Percentiles rank a stretch among this genome's conserved stretches.
Evolutionary conservation across 2,888 invertebrate genomes (phyloP).

Genomic region (Pycnomerus fuliginosus): DNA sequence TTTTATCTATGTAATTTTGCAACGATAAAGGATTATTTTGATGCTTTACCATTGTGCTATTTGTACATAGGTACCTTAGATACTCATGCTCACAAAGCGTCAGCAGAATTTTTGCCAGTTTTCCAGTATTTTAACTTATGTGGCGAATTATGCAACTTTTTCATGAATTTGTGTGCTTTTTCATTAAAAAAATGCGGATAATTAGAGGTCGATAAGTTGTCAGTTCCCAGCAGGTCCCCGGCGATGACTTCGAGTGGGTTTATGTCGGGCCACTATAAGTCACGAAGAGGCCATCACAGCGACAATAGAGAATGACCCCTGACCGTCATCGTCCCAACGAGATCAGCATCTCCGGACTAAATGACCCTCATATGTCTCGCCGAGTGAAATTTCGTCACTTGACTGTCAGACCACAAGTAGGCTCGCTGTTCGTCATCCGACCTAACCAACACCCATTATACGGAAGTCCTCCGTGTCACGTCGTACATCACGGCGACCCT

Average conservation of each 20-base stretch:
- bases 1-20: no score
- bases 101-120: no score
- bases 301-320: conserved; percentile 28
- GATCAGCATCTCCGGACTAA: conserved; percentile 29
- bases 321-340: conserved; percentile 25
- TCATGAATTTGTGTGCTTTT: no score
- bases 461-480: conserved; percentile 25
- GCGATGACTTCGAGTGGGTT: conserved; percentile 15
- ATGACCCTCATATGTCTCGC: conserved; percentile 29
- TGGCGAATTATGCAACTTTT: no score
- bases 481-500: conserved; percentile 26
- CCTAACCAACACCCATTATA: conserved; percentile 34
- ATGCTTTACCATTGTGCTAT: no score
- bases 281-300: conserved; percentile 23
- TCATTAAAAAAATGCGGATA: no score
- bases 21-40: no score
- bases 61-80: no score
- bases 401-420: conserved; percentile 30
- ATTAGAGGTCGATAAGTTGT: no score
- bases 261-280: conserved; percentile 20
- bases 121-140: no score
- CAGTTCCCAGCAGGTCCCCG: conserved; percentile 7
- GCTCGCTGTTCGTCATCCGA: conserved; percentile 32
- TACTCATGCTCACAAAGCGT: no score
- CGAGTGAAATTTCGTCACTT: conserved; percentile 33